Evolutionary conservation across 2,113 vertebrate genomes (phyloP).

Genomic region (Amia ocellicauda): DNA sequence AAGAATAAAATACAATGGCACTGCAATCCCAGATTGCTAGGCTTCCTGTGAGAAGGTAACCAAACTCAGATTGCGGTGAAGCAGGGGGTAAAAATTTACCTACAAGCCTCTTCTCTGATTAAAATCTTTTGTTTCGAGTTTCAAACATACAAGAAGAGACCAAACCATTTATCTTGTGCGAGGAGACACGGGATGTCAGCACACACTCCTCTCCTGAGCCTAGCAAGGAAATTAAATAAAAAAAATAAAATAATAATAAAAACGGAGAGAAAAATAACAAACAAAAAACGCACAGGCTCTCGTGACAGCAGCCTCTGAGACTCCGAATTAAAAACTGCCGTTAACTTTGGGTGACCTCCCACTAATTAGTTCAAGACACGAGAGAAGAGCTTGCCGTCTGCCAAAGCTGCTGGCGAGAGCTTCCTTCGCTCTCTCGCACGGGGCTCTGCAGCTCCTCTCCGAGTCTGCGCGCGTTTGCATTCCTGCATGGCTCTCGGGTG

Average conservation of each 20-base stretch:
- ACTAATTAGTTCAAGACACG: constrained; percentile 30
- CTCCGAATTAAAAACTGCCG: constrained; percentile 14
- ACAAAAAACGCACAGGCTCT: background rate
- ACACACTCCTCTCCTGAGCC: background rate
- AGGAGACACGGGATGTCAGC: background rate
- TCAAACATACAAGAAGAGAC: background rate
- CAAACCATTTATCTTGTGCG: background rate
- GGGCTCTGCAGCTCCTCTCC: too few species aligned
- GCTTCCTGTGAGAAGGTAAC: too few species aligned
- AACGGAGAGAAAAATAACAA: background rate
- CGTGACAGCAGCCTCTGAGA: background rate
- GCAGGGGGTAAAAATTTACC: too few species aligned
- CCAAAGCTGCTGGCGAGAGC: background rate
- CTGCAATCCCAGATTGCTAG: too few species aligned
- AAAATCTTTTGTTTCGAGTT: background rate
- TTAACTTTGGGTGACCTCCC: constrained; percentile 32
- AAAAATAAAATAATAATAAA: too few species aligned
- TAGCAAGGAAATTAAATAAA: too few species aligned
- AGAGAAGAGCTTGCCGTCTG: constrained; percentile 4
- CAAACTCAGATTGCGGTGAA: too few species aligned
- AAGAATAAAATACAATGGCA: too few species aligned
- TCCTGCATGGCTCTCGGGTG: background rate
- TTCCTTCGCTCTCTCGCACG: background rate
- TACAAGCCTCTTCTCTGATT: background rate
- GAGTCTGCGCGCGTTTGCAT: background rate